Base-by-base conservation (phyloP, 92 coral and sea anemone genomes). In the Nematostella vectensis region DNA sequence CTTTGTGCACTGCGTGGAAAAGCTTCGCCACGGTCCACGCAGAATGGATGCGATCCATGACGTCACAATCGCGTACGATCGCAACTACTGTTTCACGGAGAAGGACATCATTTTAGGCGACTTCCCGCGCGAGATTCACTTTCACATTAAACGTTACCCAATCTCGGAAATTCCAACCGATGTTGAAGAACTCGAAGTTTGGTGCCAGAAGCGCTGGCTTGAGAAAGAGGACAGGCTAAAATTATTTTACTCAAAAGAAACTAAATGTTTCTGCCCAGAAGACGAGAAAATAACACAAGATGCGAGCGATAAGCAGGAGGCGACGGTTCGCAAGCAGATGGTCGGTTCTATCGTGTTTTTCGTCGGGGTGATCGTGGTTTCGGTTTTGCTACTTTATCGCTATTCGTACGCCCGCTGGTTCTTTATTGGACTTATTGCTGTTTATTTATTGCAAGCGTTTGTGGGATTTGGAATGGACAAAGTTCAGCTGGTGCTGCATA, bases 121-220 rank as follows among this genome's bases (percentile, higher is more conserved):
- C 25, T 83, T 91, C 54, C 98, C 98, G 0, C 31, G 69, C 22
- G 91, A 91, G 63, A 80, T 91, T 25, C 96, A 91, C 48, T 91
- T 91, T 56, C 83, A 91, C 49, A 63, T 91, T 50, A 65, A 66
- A 29, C 78, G 98, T 11, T 72, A 81, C 60, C 71, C 88, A 15
- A 71, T 76, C 21, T 67, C 66, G 0, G 67, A 70, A 6, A 33
- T 91, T 28, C 98, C 98, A 1, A 55, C 63, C 43, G 80, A 67
- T 21, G 42, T 66, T 11, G 54, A 79, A 30, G 81, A 52, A 31
- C 54, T 86, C 3, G 98, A 85, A 62, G 73, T 77, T n/a, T 91
- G 98, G 98, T 78, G 95, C 30, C 40, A 79, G 25, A 47, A 81
- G 48, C 61, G 56, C 20, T 91, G 98, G 98, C 63, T 59, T 4